phyloP scores from a whole-genome alignment of 37 sponge, comb jelly and placozoan genomes.

The Chondrosia reniformis region DNA sequence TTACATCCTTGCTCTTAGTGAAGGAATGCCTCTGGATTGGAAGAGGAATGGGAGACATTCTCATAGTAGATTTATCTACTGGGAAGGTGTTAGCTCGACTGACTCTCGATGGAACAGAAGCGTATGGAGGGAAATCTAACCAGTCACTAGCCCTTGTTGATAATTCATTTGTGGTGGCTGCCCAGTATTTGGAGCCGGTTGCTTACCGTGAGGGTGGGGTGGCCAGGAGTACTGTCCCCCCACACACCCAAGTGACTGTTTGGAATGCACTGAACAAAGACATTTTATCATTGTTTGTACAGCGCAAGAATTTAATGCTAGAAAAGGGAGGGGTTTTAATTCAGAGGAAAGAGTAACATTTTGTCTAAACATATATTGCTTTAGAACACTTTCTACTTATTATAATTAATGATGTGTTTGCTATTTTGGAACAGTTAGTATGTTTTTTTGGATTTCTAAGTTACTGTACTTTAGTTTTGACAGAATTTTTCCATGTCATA shows the following conservation, averaged over 20 bases:
- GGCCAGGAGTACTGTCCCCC: neutral
- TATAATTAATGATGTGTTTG: too few relatives aligned
- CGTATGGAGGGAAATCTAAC: slow-evolving; percentile 72
- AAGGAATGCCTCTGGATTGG: slow-evolving; percentile 81
- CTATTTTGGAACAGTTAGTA: too few relatives aligned
- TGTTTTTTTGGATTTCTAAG: too few relatives aligned
- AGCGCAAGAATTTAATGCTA: slow-evolving; percentile 1
- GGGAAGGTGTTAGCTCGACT: slow-evolving; percentile 67
- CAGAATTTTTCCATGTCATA: too few relatives aligned
- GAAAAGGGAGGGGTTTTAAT: neutral
- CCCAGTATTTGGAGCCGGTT: slow-evolving; percentile 76
- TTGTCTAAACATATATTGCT: neutral
- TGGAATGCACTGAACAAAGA: slow-evolving; percentile 69
- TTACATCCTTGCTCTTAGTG: slow-evolving; percentile 72
- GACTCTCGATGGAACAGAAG: slow-evolving; percentile 56
- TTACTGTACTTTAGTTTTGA: too few relatives aligned
- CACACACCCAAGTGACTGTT: slow-evolving; percentile 64
- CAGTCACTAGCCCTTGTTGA: slow-evolving; percentile 57
- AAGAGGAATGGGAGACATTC: slow-evolving; percentile 86
- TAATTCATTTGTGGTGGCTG: slow-evolving; percentile 65
- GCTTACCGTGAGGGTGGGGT: slow-evolving; percentile 18
- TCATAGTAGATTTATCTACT: slow-evolving; percentile 62
- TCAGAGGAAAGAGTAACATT: neutral
- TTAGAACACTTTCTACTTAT: too few relatives aligned
- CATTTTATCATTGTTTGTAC: slow-evolving; percentile 24